Evolutionary conservation across 2,888 invertebrate genomes (phyloP), one percentile per base, ranked within the genome.

Genomic region (Euplagia quadripunctaria): DNA sequence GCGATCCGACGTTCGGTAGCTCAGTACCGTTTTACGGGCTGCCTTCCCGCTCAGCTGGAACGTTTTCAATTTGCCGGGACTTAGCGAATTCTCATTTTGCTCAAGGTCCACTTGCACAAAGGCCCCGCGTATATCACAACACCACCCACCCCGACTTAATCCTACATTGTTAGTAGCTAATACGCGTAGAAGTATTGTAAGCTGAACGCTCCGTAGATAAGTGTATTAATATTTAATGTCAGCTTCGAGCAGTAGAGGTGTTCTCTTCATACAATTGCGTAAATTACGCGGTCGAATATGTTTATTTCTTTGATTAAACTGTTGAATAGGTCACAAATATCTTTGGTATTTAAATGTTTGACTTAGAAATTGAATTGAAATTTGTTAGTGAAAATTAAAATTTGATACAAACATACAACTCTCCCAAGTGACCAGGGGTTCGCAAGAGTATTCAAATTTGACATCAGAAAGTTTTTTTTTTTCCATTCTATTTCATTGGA

Each of bases 61-160:
- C 89, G 90, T 88, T 89, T 91, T 91, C 89, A 91, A 91, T 91
- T 91, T 91, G 86, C 88, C 87, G 89, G 88, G 90, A 88, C 89
- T 90, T 88, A 90, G 88, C 88, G 87, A 88, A 85, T 82, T 85
- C 84, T 84, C 84, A 83, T 84, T 84, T 84, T 86, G 82, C 88
- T 88, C 88, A 87, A 89, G 90, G 89, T 90, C 90, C 89, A 88
- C 80, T 81, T 79, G 82, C 87, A 91, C 90, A 91, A 91, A 91
- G 88, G 86, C 85, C 85, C 70, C 75, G 83, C 85, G 87, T 87
- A 87, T 90, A 90, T 87, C 90, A 87, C 86, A 86, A 87, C 87
- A 89, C 86, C 86, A 84, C 73, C 66, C 86, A 77, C 65, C 74
- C 75, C 73, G 71, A 71, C 75, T 75, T 85, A 85, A 85, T 81